Percentiles rank a stretch among this genome's conserved stretches.
Conservation (phyloP, 2,888 invertebrate genomes). For the Blastobasis adustella region DNA sequence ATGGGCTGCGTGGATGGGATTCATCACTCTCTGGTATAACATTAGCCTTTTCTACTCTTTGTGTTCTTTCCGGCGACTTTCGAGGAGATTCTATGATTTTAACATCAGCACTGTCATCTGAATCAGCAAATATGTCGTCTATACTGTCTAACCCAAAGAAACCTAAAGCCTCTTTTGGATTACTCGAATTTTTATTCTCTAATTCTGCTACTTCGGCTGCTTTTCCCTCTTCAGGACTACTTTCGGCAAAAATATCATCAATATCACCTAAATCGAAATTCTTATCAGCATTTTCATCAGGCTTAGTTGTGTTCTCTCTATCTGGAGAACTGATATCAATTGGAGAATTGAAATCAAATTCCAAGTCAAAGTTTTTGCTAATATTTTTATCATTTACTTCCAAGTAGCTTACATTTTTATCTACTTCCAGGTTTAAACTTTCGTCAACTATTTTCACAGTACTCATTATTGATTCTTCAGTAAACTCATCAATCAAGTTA, state of each 20-base stretch:
- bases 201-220: constrained; percentile 7
- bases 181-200: constrained; percentile 16
- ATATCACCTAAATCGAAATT: constrained; percentile 61
- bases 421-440: constrained; percentile 8
- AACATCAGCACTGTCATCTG: constrained; percentile 26
- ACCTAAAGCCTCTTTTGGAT: constrained; percentile 25
- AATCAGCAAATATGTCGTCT: constrained; percentile 55
- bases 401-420: constrained; percentile 3
- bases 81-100: too few species aligned
- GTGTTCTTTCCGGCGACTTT: not conserved
- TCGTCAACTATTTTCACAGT: constrained; percentile 23
- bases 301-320: constrained; percentile 9
- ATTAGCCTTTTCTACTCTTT: not conserved
- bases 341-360: constrained; percentile 21
- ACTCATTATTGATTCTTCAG: constrained; percentile 30
- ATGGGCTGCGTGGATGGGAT: constrained; percentile 40
- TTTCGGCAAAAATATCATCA: constrained; percentile 52
- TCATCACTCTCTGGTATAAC: not conserved
- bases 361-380: constrained; percentile 23
- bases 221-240: constrained; percentile 35
- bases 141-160: constrained; percentile 48
- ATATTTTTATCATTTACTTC: constrained; percentile 8
- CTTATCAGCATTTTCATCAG: constrained; percentile 20
- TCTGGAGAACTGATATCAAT: constrained; percentile 16
- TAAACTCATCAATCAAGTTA: constrained; percentile 46